A percentile compares a stretch with the other conserved stretches of the same genome.
Conservation (phyloP, 2,797 vertebrate species). For the Telmatherina bonti region DNA sequence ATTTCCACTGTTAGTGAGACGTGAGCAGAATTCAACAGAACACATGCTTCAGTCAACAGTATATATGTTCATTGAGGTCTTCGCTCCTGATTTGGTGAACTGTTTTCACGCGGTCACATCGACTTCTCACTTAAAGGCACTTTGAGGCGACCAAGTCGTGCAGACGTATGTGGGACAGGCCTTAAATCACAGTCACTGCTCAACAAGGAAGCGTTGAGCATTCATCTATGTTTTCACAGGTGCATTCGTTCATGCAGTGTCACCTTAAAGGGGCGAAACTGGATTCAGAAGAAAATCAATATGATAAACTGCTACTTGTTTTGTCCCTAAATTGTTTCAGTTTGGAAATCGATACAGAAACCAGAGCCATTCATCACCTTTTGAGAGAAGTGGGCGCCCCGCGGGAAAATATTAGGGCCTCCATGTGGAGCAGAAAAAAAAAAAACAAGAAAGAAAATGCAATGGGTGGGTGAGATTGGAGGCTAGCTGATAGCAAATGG, state of each 20-base stretch:
- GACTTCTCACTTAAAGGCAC: constrained; percentile 60
- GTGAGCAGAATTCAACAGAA: constrained; percentile 40
- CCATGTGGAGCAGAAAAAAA: constrained; percentile 58
- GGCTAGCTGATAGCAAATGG: constrained; percentile 45
- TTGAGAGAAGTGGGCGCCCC: constrained; percentile 76
- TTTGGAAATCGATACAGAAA: constrained; percentile 87
- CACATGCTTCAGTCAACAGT: constrained; percentile 42
- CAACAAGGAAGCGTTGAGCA: constrained; percentile 62
- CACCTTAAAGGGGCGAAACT: constrained; percentile 83
- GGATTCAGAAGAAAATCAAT: constrained; percentile 86
- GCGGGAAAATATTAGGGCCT: constrained; percentile 79
- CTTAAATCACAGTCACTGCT: constrained; percentile 66
- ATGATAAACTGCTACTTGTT: constrained; percentile 90
- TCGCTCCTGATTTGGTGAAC: constrained; percentile 40
- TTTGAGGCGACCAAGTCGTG: constrained; percentile 56
- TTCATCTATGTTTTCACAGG: constrained; percentile 65
- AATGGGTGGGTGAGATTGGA: constrained; percentile 55
- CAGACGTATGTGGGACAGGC: constrained; percentile 36
- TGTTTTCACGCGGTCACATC: constrained; percentile 47
- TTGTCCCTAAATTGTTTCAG: constrained; percentile 89
- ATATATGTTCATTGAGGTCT: constrained; percentile 29
- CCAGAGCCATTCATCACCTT: constrained; percentile 84
- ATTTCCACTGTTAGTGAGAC: constrained; percentile 16
- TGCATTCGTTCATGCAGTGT: constrained; percentile 77
- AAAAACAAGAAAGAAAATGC: constrained; percentile 44